phyloP scores from a whole-genome alignment of 2,113 vertebrate genomes.

The Cryptomyrus ogoouensis region DNA sequence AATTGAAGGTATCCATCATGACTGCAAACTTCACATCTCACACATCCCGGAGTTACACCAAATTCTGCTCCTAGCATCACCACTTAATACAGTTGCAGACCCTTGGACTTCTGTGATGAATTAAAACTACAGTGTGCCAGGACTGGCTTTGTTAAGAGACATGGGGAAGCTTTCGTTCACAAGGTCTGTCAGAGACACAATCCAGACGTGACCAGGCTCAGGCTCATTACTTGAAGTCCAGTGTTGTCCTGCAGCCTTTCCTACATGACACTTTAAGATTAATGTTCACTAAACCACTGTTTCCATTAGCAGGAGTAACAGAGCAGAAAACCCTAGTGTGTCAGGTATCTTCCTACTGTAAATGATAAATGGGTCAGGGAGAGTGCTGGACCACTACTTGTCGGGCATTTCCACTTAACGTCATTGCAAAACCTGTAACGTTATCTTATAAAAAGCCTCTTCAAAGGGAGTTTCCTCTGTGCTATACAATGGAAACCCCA shows the following conservation, averaged over 20 bases:
- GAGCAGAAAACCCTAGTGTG: conserved; percentile 55
- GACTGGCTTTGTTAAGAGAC: conserved; percentile 23
- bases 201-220: conserved; percentile 44
- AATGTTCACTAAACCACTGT: conserved; percentile 43
- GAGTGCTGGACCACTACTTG: conserved; percentile 32
- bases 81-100: not conserved
- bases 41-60: not conserved
- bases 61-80: not conserved
- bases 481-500: not conserved
- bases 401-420: conserved; percentile 25
- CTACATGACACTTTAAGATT: conserved; percentile 51
- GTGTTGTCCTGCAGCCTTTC: conserved; percentile 48
- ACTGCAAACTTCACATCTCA: not conserved
- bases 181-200: conserved; percentile 51
- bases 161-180: conserved; percentile 51
- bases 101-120: conserved; percentile 8
- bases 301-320: conserved; percentile 54
- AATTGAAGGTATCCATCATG: not conserved
- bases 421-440: conserved; percentile 25
- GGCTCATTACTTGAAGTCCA: conserved; percentile 51
- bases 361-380: conserved; percentile 48
- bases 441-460: not conserved
- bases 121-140: not conserved
- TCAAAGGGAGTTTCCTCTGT: not conserved
- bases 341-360: conserved; percentile 63